These are phyloP conservation scores for Phoenicopterus ruber DNA, from an alignment of 2,113 vertebrate species.

Conservation along the genomic window DNA sequence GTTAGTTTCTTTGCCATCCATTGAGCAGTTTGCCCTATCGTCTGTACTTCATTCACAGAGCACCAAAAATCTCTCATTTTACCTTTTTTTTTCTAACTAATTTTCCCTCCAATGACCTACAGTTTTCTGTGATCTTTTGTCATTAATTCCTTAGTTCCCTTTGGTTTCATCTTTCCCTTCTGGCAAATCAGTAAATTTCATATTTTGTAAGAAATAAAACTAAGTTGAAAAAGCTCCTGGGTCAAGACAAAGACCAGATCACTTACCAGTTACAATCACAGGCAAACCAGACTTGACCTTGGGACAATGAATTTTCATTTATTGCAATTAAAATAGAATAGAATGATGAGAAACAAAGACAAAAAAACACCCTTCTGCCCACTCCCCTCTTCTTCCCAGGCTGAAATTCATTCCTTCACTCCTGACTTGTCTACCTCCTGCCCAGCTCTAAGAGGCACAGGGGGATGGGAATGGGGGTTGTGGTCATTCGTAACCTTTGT, in stretches of 20 bases:
- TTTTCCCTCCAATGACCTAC: background rate
- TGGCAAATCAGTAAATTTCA: background rate
- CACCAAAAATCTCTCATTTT: background rate
- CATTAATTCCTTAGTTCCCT: background rate
- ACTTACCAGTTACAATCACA: too few relatives aligned
- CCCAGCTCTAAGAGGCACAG: too few relatives aligned
- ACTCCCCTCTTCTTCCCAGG: too few relatives aligned
- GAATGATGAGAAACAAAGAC: too few relatives aligned
- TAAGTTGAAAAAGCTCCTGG: too few relatives aligned
- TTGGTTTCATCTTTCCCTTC: background rate
- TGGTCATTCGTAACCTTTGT: too few relatives aligned
- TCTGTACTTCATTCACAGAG: background rate
- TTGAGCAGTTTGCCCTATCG: background rate
- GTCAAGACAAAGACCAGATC: too few relatives aligned
- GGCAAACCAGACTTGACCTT: background rate
- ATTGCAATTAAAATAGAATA: background rate
- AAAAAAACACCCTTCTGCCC: too few relatives aligned
- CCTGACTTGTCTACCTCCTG: too few relatives aligned
- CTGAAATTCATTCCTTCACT: too few relatives aligned
- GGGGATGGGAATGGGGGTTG: too few relatives aligned
- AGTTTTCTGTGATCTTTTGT: background rate
- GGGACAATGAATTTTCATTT: background rate
- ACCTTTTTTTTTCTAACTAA: background rate
- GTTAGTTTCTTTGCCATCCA: too few relatives aligned
- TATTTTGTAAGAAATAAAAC: background rate